Evolutionary conservation across 2,888 invertebrate genomes (phyloP), one percentile per base, ranked within the genome.

Genomic region (Chrysopilus asiliformis): DNA sequence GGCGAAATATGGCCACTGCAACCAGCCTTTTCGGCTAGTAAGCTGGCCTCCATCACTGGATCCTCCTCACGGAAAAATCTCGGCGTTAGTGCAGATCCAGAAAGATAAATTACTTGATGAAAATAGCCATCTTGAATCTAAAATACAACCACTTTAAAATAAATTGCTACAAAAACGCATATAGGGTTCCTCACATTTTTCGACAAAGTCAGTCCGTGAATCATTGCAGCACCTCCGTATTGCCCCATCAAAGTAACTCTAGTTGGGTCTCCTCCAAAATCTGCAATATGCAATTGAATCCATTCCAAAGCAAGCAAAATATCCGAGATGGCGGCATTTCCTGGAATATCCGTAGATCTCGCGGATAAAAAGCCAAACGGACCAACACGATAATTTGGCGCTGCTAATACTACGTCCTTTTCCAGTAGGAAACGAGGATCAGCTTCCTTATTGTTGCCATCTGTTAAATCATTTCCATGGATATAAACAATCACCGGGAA

Each of bases 301-400:
- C 66, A 68, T 37, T 56, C 42, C 19, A 67, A 46, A 2, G 63
- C 65, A 36, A 56, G 40, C 10, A 63, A 45, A 41, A 59, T 55
- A 46, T 68, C 68, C 35, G 62, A 48, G 17, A 67, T 47, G 3
- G 64, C 67, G 45, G 58, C 61, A 45, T 68, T 68, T 18, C 67
- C 67, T 4, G 64, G 57, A 7, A 60, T 52, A 2, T 52, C 54
- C 10, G 56, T 53, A 18, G 57, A 59, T 36, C 58, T 54, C 9
- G 66, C 55, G 13, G 62, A 61, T 27, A 66, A 41, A 44, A 66
- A 66, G 8, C 64, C 64, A 10, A 63, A 46, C 6, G 57, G 54
- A 18, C 60, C 61, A 4, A 60, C 49, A 30, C 64, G 47, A 46
- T 61, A 64, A 41, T 64, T 59, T 15, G 54, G 44, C 4, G 56